Conservation (phyloP, 30 jellyfish, hydroid and myxozoan genomes). For the Chrysaora quinquecirrha region DNA sequence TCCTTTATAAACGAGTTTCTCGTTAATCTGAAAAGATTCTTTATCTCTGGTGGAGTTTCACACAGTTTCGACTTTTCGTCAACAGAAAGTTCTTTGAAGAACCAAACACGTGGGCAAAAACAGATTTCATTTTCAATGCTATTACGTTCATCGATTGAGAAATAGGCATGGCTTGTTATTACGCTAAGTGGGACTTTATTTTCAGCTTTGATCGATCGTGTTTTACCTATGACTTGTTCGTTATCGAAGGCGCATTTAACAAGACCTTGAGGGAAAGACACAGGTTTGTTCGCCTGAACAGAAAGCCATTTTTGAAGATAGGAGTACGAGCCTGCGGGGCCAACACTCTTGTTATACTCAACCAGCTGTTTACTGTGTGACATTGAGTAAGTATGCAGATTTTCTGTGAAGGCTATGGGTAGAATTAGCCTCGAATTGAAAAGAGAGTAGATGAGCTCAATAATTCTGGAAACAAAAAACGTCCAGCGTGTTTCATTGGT, state of each 20-base stretch:
- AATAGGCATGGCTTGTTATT: constrained; percentile 27
- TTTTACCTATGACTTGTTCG: constrained; percentile 56
- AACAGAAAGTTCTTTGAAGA: background rate
- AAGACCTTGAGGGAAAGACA: constrained; percentile 17
- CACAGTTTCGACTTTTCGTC: background rate
- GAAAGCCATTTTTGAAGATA: constrained; percentile 23
- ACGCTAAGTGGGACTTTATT: constrained; percentile 50
- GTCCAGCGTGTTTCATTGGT: background rate
- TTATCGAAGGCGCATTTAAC: constrained; percentile 35
- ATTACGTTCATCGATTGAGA: background rate
- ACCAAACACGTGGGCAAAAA: constrained; percentile 28
- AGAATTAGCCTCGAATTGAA: background rate
- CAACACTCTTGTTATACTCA: background rate
- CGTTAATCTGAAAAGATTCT: background rate
- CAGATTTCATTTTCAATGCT: background rate
- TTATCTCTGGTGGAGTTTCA: background rate
- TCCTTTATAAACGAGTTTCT: constrained; percentile 18
- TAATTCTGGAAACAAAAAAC: background rate
- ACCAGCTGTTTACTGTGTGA: constrained; percentile 12
- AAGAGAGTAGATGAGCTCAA: constrained; percentile 15
- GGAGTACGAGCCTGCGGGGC: constrained; percentile 46
- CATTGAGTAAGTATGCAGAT: background rate
- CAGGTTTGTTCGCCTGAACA: constrained; percentile 5
- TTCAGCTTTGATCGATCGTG: constrained; percentile 26
- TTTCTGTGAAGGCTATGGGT: constrained; percentile 11